Conservation (phyloP, 1,140 invertebrate genomes). For the Ceratosolen fusciceps region DNA sequence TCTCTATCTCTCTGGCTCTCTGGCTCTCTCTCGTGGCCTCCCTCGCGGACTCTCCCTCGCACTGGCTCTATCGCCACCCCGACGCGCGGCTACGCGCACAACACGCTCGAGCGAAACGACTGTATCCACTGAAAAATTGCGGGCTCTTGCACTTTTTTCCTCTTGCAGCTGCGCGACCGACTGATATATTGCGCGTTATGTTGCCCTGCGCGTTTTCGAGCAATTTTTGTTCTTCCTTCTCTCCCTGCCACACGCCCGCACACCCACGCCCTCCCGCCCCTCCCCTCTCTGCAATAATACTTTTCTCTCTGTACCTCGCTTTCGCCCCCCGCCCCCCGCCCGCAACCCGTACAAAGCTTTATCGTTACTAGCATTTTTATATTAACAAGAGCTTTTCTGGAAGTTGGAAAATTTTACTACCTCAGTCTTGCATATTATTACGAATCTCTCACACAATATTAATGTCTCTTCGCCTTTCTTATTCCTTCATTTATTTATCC, state of each 20-base stretch:
- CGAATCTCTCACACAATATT: too few relatives aligned
- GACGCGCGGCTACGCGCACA: neutral
- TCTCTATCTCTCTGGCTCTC: too few relatives aligned
- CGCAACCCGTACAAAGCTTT: neutral
- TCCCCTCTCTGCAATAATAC: neutral
- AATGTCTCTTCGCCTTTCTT: too few relatives aligned
- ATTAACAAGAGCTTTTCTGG: neutral
- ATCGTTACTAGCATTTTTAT: neutral
- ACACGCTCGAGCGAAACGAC: neutral
- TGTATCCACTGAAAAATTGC: slow-evolving; percentile 41
- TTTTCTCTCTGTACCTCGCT: too few relatives aligned
- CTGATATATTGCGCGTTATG: slow-evolving; percentile 20
- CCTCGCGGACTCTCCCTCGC: neutral
- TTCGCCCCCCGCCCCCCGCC: neutral
- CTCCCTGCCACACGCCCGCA: neutral
- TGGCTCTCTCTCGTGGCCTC: neutral
- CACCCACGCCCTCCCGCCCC: too few relatives aligned
- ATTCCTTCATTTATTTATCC: too few relatives aligned
- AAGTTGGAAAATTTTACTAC: too few relatives aligned
- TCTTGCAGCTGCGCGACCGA: slow-evolving; percentile 28
- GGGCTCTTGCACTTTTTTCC: slow-evolving; percentile 35
- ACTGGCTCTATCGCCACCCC: slow-evolving; percentile 5
- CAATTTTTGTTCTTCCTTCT: slow-evolving; percentile 20
- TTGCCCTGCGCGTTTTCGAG: slow-evolving; percentile 30
- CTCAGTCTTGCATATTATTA: too few relatives aligned